Conservation (phyloP, 1,140 invertebrate species). For the Wasmannia auropunctata region DNA sequence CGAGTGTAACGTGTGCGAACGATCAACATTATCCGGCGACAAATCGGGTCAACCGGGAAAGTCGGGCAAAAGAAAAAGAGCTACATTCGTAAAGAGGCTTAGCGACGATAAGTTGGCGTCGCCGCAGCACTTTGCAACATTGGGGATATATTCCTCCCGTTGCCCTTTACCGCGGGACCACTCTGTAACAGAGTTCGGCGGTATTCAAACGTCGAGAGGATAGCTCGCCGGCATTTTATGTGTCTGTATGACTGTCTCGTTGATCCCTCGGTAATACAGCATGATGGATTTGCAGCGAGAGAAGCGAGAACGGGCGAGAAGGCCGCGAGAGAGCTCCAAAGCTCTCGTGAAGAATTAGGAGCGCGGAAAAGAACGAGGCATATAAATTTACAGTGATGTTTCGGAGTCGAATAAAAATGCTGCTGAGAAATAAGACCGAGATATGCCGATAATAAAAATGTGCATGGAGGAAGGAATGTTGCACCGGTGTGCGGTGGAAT, state of each 20-base stretch:
- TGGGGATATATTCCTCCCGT: slow-evolving; percentile 34
- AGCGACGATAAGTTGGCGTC: slow-evolving; percentile 66
- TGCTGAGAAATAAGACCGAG: neutral
- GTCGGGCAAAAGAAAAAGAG: slow-evolving; percentile 21
- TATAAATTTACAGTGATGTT: neutral
- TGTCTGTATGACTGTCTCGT: neutral
- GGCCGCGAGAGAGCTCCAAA: slow-evolving; percentile 4
- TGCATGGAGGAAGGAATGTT: neutral
- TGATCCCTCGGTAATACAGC: slow-evolving; percentile 62
- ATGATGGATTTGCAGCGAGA: slow-evolving; percentile 47
- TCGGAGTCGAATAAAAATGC: neutral
- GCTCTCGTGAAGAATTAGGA: slow-evolving; percentile 29
- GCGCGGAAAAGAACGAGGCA: neutral
- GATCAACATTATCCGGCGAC: slow-evolving; percentile 2
- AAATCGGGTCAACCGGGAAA: slow-evolving; percentile 48
- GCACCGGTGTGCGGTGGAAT: neutral
- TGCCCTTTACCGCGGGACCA: neutral
- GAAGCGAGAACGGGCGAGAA: neutral
- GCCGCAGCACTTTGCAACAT: slow-evolving; percentile 38
- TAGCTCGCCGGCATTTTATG: neutral
- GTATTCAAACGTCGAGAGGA: slow-evolving; percentile 50
- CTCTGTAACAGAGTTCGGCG: slow-evolving; percentile 36
- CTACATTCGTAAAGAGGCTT: slow-evolving; percentile 67
- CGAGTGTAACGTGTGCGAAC: neutral
- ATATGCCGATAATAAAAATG: slow-evolving; percentile 3